These are phyloP conservation scores for Apostichopus japonicus DNA, from an alignment of 35 echinoderm and acorn worm species.

Conservation along the genomic window DNA sequence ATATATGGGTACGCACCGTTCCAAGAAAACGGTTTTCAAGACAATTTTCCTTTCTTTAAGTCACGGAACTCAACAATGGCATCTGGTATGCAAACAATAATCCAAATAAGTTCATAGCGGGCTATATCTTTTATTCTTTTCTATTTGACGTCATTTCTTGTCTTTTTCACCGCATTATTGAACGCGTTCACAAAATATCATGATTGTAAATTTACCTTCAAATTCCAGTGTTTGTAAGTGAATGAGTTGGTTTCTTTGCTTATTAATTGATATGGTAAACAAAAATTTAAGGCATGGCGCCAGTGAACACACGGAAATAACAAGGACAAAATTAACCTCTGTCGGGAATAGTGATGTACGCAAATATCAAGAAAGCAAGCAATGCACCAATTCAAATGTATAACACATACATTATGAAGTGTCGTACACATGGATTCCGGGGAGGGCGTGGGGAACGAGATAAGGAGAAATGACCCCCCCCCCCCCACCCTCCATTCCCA, in stretches of 20 bases:
- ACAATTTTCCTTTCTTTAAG: neutral
- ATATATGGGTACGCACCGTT: neutral
- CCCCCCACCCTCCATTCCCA: no score
- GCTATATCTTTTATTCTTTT: neutral
- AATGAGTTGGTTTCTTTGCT: neutral
- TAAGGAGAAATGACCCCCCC: no score
- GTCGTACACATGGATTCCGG: no score
- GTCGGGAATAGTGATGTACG: no score
- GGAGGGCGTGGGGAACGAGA: no score
- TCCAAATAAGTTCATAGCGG: neutral
- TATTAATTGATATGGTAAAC: neutral
- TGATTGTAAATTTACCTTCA: constrained; percentile 32
- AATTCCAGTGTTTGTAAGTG: neutral
- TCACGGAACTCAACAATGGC: constrained; percentile 11
- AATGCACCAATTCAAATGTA: no score
- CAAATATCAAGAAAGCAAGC: no score
- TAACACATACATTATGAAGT: no score
- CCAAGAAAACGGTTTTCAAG: neutral
- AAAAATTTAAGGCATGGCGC: neutral
- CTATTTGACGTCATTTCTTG: neutral
- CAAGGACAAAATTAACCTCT: no score
- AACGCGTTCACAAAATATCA: neutral
- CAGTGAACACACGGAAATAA: neutral
- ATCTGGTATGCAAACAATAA: neutral
- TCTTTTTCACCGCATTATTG: no score